These are phyloP conservation scores for Heliconius aoede DNA, from an alignment of 2,888 invertebrate genomes.

Conservation along the genomic window DNA sequence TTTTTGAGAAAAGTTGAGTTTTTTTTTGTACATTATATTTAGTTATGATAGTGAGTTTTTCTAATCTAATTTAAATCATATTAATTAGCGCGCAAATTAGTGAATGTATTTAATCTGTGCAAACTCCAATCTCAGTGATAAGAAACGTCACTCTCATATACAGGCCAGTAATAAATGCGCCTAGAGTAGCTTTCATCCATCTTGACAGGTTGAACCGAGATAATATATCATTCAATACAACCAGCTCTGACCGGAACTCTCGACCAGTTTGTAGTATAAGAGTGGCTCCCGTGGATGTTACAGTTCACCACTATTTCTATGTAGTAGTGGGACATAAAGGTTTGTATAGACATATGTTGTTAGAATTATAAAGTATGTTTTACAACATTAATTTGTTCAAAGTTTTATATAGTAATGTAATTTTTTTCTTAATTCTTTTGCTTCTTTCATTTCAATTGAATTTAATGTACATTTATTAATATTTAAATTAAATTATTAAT, in stretches of 20 bases:
- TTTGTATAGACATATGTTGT: neutral
- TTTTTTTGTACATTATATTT: no score
- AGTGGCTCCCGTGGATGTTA: slow-evolving; percentile 11
- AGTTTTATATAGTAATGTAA: neutral
- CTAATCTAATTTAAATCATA: no score
- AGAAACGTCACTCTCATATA: slow-evolving; percentile 3
- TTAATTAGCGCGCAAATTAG: no score
- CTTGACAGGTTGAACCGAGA: slow-evolving; percentile 13
- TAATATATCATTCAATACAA: slow-evolving; percentile 21
- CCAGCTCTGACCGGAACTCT: slow-evolving; percentile 3
- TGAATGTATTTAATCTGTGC: neutral
- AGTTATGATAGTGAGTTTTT: neutral
- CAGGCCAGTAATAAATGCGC: slow-evolving; percentile 9
- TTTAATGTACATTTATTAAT: no score
- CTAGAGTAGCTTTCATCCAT: slow-evolving; percentile 6
- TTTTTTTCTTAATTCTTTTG: neutral
- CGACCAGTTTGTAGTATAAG: slow-evolving; percentile 7
- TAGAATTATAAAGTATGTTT: neutral
- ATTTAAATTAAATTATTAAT: no score
- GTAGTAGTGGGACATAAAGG: neutral
- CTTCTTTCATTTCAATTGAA: neutral
- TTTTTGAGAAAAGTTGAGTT: no score
- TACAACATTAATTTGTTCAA: neutral
- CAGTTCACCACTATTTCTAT: neutral
- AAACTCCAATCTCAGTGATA: neutral